Conservation (phyloP, 2,888 invertebrate genomes). For the Kuschelorhynchus macadamiae region DNA sequence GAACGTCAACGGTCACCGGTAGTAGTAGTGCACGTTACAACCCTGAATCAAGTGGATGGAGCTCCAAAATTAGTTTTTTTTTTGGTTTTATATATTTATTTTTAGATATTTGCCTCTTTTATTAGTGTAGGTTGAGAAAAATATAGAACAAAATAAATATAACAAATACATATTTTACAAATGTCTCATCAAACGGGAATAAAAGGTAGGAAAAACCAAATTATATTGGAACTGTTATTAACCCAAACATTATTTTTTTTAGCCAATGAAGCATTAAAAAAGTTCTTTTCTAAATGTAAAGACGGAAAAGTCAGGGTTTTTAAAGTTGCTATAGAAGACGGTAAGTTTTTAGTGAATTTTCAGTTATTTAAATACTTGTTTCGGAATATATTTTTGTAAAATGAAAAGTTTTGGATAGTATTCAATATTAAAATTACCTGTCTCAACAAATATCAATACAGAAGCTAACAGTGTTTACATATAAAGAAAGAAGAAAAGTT, state of each 20-base stretch:
- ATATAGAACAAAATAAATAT: not conserved
- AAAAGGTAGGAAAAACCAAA: constrained; percentile 75
- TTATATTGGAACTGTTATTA: constrained; percentile 6
- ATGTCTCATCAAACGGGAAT: constrained; percentile 96
- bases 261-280: constrained; percentile 88
- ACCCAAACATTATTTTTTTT: constrained; percentile 61
- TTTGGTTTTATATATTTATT: not conserved
- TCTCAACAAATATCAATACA: no score
- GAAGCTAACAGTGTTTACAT: no score
- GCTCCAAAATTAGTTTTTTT: not conserved
- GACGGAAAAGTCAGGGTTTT: constrained; percentile 85
- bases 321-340: constrained; percentile 90
- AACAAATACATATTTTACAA: constrained; percentile 35
- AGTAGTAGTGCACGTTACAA: no score
- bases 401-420: not conserved
- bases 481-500: no score
- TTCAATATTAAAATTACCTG: not conserved
- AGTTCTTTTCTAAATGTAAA: constrained; percentile 86
- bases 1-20: no score
- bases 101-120: not conserved
- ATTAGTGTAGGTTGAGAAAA: not conserved
- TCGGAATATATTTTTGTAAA: no score
- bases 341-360: no score
- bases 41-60: no score
- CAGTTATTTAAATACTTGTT: no score